phyloP scores from a whole-genome alignment of 2,888 invertebrate genomes.

The Trisateles emortualis region DNA sequence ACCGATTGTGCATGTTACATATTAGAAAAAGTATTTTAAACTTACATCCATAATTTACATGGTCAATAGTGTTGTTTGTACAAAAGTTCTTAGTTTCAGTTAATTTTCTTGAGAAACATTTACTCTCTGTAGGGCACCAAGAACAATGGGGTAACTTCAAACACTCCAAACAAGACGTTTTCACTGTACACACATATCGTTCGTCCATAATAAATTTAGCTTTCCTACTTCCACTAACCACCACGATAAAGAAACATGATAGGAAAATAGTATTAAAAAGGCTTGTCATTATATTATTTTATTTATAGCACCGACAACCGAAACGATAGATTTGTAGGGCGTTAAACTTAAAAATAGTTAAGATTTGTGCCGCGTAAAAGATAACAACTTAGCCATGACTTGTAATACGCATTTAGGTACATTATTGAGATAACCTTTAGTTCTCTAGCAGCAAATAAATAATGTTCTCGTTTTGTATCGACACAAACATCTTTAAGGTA shows the following conservation, averaged over 20 bases:
- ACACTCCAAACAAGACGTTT: slow-evolving; percentile 71
- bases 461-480: slow-evolving; percentile 41
- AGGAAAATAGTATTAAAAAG: slow-evolving; percentile 30
- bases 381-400: slow-evolving; percentile 72
- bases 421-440: slow-evolving; percentile 76
- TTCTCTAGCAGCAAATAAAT: slow-evolving; percentile 55
- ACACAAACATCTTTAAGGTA: slow-evolving; percentile 10
- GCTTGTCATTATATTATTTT: slow-evolving; percentile 40
- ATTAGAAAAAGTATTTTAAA: slow-evolving; percentile 31
- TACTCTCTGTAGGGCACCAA: slow-evolving; percentile 71
- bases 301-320: slow-evolving; percentile 2
- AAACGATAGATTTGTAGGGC: slow-evolving; percentile 11
- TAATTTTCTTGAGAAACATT: slow-evolving; percentile 69
- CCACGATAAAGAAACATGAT: slow-evolving; percentile 37
- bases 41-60: slow-evolving; percentile 67
- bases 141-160: slow-evolving; percentile 73
- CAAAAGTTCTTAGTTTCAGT: slow-evolving; percentile 57
- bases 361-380: slow-evolving; percentile 17
- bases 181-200: slow-evolving; percentile 72
- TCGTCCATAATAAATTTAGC: slow-evolving; percentile 61
- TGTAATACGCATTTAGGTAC: slow-evolving; percentile 53
- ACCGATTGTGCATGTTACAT: too few species aligned
- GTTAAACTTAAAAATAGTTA: slow-evolving; percentile 8
- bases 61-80: slow-evolving; percentile 59
- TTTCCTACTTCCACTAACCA: slow-evolving; percentile 41